Evolutionary conservation across 2,797 vertebrate species (phyloP), one percentile per base, ranked within the genome.

Genomic region (Nyctalus aviator): DNA sequence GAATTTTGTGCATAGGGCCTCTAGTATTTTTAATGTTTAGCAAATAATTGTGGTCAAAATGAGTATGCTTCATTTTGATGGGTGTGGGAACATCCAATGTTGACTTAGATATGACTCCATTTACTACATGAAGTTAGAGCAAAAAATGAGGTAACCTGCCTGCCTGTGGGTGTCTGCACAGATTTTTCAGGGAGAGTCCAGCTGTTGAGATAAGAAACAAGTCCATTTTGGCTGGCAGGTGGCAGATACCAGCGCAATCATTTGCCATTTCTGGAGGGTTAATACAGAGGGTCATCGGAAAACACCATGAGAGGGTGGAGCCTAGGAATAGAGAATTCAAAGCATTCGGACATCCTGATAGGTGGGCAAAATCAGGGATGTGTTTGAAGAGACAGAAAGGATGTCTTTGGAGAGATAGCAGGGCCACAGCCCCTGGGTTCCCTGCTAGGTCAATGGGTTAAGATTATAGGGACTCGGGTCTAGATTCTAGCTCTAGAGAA

Each of bases 11-110:
- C 25, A 27, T 27, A 0, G 2, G 11, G 57, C 25, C 57, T 59
- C 57, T 59, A 59, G 57, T 59, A 27, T 37, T 83, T 91, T 57
- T 84, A 86, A 78, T n/a, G 27, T 76, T 90, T 68, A 44, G 1
- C 17, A 78, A 55, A 48, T 73, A 86, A 86, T 90, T 87, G 55
- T 91, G 35, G 46, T 62, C 59, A 76, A 89, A 50, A 50, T 32
- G 37, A 88, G 32, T 30, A 90, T 27, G 76, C 4, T 68, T 17
- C 72, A 59, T 84, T 88, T 81, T 55, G 35, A 41, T 20, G 12
- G 6, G 5, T 78, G 50, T 66, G 35, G 50, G 73, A 83, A 8
- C 35, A 27, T 14, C 48, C 30, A 11, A 12, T 64, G 25, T 64
- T 41, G 41, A 20, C 64, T 78, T 37, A 86, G 69, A 57, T 3